Percentiles rank a stretch among this genome's conserved stretches.
These are phyloP conservation scores for Agonopterix subpropinquella DNA, from an alignment of 2,888 invertebrate species.

Conservation along the genomic window DNA sequence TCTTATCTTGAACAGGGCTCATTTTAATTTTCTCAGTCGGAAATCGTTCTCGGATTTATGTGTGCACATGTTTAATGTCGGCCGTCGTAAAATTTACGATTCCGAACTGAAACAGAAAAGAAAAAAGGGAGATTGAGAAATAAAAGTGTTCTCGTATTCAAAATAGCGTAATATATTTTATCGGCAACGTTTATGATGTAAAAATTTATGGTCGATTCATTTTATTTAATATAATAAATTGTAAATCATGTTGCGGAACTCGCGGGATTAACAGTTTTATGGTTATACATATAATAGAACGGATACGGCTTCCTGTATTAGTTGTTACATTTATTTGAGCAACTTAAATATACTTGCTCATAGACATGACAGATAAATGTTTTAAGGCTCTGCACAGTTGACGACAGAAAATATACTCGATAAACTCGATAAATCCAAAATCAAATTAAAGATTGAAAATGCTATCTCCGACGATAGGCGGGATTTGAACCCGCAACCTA, in stretches of 20 bases:
- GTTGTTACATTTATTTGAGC: constrained; percentile 18
- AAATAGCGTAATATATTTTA: constrained; percentile 50
- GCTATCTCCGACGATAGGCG: no score
- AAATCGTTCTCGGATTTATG: constrained; percentile 44
- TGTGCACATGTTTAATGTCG: constrained; percentile 42
- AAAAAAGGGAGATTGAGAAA: constrained; percentile 48
- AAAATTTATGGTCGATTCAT: constrained; percentile 44
- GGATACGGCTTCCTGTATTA: constrained; percentile 35
- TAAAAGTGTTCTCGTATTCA: constrained; percentile 54
- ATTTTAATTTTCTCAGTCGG: constrained; percentile 46
- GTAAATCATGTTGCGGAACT: constrained; percentile 42
- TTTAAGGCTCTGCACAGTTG: no score
- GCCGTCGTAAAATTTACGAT: constrained; percentile 46
- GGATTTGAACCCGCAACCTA: no score
- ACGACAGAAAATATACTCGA: no score
- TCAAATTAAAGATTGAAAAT: no score
- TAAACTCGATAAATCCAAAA: no score
- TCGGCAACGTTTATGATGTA: constrained; percentile 44
- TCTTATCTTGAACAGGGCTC: constrained; percentile 44
- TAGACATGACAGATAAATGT: no score
- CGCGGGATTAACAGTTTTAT: constrained; percentile 26
- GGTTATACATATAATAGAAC: constrained; percentile 13
- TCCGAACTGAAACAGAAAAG: constrained; percentile 23
- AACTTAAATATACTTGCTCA: not conserved
- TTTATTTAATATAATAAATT: constrained; percentile 38